Evolutionary conservation across 2,797 vertebrate species (phyloP).

Genomic region (Smutsia gigantea): DNA sequence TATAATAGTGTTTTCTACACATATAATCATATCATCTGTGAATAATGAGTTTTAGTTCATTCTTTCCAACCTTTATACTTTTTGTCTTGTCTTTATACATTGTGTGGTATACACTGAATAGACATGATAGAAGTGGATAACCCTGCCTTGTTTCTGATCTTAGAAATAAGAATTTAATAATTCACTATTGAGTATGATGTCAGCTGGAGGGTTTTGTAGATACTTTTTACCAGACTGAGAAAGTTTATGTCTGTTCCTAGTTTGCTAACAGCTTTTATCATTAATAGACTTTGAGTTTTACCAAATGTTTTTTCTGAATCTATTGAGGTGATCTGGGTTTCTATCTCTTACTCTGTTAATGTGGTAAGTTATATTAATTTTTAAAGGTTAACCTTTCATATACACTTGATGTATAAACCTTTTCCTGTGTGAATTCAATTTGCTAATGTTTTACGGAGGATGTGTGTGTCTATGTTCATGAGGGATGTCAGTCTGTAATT

Average conservation of each 20-base stretch:
- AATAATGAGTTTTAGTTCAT: background rate
- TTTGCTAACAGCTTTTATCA: slow-evolving; percentile 1
- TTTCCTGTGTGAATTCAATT: background rate
- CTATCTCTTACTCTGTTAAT: background rate
- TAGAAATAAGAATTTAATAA: slow-evolving; percentile 43
- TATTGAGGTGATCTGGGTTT: background rate
- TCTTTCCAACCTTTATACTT: background rate
- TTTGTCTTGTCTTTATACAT: background rate
- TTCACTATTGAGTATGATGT: background rate
- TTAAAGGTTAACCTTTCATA: background rate
- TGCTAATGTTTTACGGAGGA: background rate
- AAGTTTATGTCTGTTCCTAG: background rate
- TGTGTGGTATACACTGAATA: background rate
- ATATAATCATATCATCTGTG: background rate
- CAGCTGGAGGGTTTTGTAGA: background rate
- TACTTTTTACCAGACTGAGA: background rate
- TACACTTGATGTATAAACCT: background rate
- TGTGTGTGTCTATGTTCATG: background rate
- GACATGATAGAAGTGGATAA: background rate
- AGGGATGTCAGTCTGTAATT: background rate
- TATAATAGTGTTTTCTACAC: background rate
- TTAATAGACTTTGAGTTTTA: background rate
- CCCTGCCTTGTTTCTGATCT: slow-evolving; percentile 20
- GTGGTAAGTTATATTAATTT: background rate
- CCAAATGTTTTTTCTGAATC: background rate